A percentile compares a stretch with the other conserved stretches of the same genome.
These are phyloP conservation scores for Chironomus riparius DNA, from an alignment of 2,888 invertebrate genomes.

Conservation along the genomic window DNA sequence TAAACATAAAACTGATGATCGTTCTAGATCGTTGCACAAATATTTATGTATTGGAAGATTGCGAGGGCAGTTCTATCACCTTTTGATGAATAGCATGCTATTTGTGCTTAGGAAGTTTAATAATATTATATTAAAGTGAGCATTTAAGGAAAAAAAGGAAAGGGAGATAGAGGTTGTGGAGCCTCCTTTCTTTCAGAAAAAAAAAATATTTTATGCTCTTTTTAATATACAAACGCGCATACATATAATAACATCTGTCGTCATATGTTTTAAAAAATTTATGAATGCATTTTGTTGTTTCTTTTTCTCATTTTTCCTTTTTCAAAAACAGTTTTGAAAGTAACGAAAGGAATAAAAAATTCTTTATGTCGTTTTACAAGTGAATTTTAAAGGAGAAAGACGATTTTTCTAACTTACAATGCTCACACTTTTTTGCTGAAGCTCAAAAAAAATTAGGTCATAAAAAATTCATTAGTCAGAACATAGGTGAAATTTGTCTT, in stretches of 20 bases:
- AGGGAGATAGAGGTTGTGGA: not conserved
- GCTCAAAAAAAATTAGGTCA: constrained; percentile 9
- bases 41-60: not conserved
- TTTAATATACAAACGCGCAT: not conserved
- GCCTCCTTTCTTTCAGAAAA: not conserved
- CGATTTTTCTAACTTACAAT: too few relatives aligned
- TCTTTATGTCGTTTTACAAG: not conserved
- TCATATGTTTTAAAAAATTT: constrained; percentile 5
- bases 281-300: constrained; percentile 8
- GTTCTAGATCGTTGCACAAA: not conserved
- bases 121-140: not conserved
- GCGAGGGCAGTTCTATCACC: constrained; percentile 24
- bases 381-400: not conserved
- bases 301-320: not conserved
- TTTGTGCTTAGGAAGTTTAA: not conserved
- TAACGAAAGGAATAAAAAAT: not conserved
- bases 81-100: not conserved
- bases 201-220: not conserved
- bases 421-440: not conserved
- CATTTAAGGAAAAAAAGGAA: not conserved
- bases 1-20: not conserved
- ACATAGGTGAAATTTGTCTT: constrained; percentile 25
- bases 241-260: constrained; percentile 20
- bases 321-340: not conserved
- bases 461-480: constrained; percentile 23